Conservation (phyloP, 2,113 vertebrate species). For the Deroptyus accipitrinus region DNA sequence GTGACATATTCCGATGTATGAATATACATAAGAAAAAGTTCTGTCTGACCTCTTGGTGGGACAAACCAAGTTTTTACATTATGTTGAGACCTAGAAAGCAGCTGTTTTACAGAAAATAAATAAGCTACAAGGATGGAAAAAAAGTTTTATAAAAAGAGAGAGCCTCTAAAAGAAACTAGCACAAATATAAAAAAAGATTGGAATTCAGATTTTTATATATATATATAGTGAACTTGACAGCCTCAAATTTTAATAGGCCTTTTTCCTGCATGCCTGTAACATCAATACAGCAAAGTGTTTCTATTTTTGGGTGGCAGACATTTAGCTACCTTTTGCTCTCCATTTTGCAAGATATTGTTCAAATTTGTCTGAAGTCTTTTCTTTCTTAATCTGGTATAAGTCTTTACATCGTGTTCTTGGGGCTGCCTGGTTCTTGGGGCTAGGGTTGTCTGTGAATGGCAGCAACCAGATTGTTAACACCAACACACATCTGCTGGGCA, state of each 20-base stretch:
- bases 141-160: not conserved
- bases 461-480: not conserved
- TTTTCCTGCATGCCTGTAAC: not conserved
- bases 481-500: not conserved
- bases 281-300: not conserved
- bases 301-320: not conserved
- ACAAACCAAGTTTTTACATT: not conserved
- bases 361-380: not conserved
- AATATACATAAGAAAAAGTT: not conserved
- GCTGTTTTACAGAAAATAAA: not conserved
- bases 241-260: not conserved
- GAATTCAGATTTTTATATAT: not conserved
- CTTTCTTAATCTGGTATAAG: not conserved
- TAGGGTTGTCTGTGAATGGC: not conserved
- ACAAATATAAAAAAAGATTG: not conserved
- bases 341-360: not conserved
- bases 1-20: not conserved
- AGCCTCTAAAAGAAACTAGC: not conserved
- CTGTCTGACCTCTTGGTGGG: not conserved
- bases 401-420: not conserved
- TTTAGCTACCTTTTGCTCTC: not conserved
- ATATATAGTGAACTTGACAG: not conserved
- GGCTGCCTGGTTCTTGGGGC: not conserved
- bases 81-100: not conserved
- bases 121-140: not conserved